A percentile compares a stretch with the other conserved stretches of the same genome.
Conservation (phyloP, 2,797 vertebrate species). For the Petrocephalus schoutedeni region DNA sequence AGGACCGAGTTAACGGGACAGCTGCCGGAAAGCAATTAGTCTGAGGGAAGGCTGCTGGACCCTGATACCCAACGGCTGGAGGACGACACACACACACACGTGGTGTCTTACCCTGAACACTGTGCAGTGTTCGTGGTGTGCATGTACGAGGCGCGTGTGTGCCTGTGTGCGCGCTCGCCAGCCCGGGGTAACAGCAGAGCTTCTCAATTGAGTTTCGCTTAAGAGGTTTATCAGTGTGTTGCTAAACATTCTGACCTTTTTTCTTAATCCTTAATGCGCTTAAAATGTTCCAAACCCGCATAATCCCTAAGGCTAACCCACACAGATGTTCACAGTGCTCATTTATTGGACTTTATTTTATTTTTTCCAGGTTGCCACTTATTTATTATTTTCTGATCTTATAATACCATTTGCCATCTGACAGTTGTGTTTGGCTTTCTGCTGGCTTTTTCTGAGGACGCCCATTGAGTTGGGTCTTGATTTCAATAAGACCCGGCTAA, state of each 20-base stretch:
- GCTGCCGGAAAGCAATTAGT: neutral
- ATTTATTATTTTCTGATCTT: slow-evolving; percentile 26
- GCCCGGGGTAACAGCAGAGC: slow-evolving; percentile 61
- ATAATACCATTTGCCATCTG: slow-evolving; percentile 37
- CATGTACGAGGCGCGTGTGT: neutral
- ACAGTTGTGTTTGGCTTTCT: slow-evolving; percentile 25
- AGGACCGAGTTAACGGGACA: neutral
- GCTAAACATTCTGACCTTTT: slow-evolving; percentile 79
- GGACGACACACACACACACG: neutral
- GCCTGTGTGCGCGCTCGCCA: slow-evolving; percentile 22
- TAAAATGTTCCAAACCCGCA: slow-evolving; percentile 72
- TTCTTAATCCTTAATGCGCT: slow-evolving; percentile 73
- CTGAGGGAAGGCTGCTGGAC: neutral
- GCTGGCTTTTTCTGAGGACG: slow-evolving; percentile 35
- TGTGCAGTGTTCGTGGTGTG: neutral
- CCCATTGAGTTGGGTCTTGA: neutral
- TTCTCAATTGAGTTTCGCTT: slow-evolving; percentile 70
- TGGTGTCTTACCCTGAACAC: neutral
- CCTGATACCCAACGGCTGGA: neutral
- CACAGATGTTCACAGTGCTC: slow-evolving; percentile 67
- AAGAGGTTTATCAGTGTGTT: slow-evolving; percentile 77
- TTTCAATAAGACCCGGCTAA: neutral
- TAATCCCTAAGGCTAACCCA: slow-evolving; percentile 69
- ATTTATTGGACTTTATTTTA: slow-evolving; percentile 64
- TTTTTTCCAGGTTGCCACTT: slow-evolving; percentile 35